Base-by-base conservation (phyloP, 2,113 vertebrate species). In the Neolamprologus tretocephalus region DNA sequence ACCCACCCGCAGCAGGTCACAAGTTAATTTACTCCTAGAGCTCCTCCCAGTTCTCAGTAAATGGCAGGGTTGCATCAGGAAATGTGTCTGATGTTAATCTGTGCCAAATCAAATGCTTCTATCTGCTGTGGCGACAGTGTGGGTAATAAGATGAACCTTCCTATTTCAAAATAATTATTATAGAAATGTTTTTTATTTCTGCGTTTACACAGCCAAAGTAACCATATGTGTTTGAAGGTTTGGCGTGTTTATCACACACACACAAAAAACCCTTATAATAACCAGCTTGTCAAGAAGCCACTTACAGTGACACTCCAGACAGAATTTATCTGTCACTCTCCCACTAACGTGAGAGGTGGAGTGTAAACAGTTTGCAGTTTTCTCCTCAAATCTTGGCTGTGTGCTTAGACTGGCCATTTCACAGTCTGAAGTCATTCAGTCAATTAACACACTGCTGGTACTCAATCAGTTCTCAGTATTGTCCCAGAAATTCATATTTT, bases 201-300 rank as follows among this genome's bases (percentile, higher is more conserved):
- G 42, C 7, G 3, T 31, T 78, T 37, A 40, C 3, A 17, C 51
- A 80, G 51, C 51, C 51, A 17, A 81, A 81, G 26, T 51, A 57
- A 81, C 8, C 7, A 49, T 78, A 78, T 51, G 73, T 51, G 73
- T 49, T 78, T 26, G 54, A 35, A 85, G 45, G 49, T 49, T 82
- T 84, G 63, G 28, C 54, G 6, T 14, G 3, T 61, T 16, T 26
- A 75, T 61, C 23, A 31, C 61, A 84, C 51, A 81, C 26, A 73
- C 9, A 2, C 1, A 13, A 2, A 71, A 47, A 8, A 0, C 0
- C 4, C 42, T 28, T 78, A 31, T 11, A 80, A 86, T 51, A 82
- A 85, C 21, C 71, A 49, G 26, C 45, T 61, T 61, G 37, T 61
- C 37, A 61, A 47, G 37, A 82, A 82, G 55, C 57, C 57, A 82